Percentiles rank a stretch among this genome's conserved stretches.
Conservation (phyloP, 1,140 invertebrate genomes). For the Wasmannia auropunctata region DNA sequence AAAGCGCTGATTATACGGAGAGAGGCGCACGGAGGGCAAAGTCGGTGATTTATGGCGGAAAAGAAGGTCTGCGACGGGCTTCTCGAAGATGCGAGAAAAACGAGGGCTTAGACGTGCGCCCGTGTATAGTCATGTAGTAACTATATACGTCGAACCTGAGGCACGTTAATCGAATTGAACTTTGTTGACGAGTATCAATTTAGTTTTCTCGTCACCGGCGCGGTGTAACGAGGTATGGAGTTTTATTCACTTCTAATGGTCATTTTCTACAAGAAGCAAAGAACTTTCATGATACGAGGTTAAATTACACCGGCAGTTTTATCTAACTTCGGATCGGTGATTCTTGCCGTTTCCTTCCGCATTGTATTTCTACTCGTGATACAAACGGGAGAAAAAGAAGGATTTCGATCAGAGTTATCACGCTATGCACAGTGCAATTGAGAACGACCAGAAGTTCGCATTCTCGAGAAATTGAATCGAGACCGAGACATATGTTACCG, state of each 20-base stretch:
- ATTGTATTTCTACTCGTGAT: not conserved
- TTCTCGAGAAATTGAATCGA: not conserved
- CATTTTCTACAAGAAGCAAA: conserved; percentile 7
- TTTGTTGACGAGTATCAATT: not conserved
- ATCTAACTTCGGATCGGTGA: not conserved
- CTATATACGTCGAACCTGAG: not conserved
- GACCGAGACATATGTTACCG: not conserved
- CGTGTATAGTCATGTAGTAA: not conserved
- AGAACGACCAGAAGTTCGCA: not conserved
- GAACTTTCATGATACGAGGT: not conserved
- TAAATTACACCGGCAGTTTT: not conserved
- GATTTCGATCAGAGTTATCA: not conserved
- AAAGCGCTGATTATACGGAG: conserved; percentile 20
- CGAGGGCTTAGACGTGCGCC: not conserved
- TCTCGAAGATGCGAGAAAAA: not conserved
- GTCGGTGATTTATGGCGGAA: conserved; percentile 39
- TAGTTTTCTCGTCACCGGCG: not conserved
- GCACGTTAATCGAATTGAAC: conserved; percentile 3
- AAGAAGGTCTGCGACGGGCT: not conserved
- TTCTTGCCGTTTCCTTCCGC: not conserved
- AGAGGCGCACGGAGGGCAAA: not conserved
- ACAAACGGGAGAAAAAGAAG: not conserved
- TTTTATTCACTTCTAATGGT: not conserved
- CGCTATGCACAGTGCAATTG: not conserved
- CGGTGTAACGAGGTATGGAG: not conserved